phyloP scores from a whole-genome alignment of 2,113 vertebrate genomes.

The Vidua macroura region DNA sequence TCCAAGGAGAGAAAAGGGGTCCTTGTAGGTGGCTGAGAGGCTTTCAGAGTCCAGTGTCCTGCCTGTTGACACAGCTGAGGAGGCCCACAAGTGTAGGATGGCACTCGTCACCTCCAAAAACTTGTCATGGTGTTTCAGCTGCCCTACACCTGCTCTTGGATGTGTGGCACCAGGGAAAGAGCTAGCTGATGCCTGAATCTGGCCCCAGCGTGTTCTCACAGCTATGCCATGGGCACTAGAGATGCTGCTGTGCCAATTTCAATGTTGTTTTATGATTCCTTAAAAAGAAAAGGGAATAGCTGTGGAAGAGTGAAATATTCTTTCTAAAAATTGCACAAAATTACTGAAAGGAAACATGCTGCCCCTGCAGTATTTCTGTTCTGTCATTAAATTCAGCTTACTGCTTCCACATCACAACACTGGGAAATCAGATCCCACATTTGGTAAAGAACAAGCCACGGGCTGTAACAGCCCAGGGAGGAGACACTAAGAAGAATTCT shows the following conservation, averaged over 20 bases:
- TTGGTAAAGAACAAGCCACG: not conserved
- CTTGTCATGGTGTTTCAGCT: not conserved
- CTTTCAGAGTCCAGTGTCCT: not conserved
- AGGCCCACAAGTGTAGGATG: too few species aligned
- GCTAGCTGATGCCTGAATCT: not conserved
- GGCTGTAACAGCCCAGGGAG: not conserved
- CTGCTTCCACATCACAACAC: not conserved
- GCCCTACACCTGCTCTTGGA: not conserved
- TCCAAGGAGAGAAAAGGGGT: not conserved
- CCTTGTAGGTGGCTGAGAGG: not conserved
- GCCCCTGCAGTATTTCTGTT: not conserved
- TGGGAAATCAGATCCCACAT: not conserved
- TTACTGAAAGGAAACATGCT: not conserved
- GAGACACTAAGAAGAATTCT: not conserved
- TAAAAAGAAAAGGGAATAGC: not conserved
- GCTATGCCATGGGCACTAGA: fast-evolving
- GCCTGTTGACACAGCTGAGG: not conserved
- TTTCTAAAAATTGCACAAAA: not conserved
- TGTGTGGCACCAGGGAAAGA: fast-evolving
- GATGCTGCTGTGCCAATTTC: not conserved
- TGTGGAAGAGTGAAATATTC: not conserved
- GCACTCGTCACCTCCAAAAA: not conserved
- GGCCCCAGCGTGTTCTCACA: not conserved
- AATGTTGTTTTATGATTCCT: not conserved
- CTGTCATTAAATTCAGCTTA: not conserved